These are phyloP conservation scores for Helostoma temminkii DNA, from an alignment of 2,797 vertebrate species.

Conservation along the genomic window DNA sequence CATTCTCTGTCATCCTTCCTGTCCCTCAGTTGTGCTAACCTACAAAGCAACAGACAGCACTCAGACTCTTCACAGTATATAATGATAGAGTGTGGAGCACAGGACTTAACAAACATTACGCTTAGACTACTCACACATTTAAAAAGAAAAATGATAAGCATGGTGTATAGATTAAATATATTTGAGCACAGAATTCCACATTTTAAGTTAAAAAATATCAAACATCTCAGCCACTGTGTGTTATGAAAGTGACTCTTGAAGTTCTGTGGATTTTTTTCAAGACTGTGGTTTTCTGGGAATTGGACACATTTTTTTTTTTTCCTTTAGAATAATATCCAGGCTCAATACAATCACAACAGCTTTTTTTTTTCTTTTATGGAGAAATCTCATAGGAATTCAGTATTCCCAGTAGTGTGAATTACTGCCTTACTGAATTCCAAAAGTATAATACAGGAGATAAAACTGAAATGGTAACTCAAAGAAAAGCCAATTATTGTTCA, in stretches of 20 bases:
- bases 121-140: not conserved
- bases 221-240: not conserved
- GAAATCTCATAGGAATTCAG: not conserved
- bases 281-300: conserved; percentile 1
- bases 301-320: not conserved
- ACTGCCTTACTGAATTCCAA: conserved; percentile 1
- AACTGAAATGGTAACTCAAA: not conserved
- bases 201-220: not conserved
- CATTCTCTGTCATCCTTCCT: conserved; percentile 58
- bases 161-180: too few species aligned
- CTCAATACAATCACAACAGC: not conserved
- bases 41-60: conserved; percentile 30
- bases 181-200: not conserved
- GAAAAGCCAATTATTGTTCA: not conserved
- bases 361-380: not conserved
- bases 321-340: conserved; percentile 9
- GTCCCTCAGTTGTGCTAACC: conserved; percentile 43
- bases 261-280: not conserved
- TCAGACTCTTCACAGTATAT: conserved; percentile 19
- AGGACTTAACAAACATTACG: conserved; percentile 8
- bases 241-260: not conserved
- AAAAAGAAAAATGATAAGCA: too few species aligned
- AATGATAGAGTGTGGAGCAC: conserved; percentile 24
- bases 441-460: conserved; percentile 5
- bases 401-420: conserved; percentile 1